Evolutionary conservation across 2,797 vertebrate genomes (phyloP).

Genomic region (Paramormyrops hopkinsi): DNA sequence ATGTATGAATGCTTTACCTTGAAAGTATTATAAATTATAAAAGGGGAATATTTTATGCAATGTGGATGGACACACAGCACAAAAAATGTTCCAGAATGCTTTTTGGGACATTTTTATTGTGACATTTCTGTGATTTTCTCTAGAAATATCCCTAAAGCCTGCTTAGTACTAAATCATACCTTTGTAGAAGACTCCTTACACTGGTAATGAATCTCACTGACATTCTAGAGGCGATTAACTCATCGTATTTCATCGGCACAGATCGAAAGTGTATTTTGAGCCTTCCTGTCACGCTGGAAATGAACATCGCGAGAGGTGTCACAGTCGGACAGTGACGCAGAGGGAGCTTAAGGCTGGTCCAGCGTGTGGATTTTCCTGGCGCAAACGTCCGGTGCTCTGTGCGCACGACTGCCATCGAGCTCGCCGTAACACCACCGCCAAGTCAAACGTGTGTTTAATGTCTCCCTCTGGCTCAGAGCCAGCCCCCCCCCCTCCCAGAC

Average conservation of each 20-base stretch:
- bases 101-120: not conserved
- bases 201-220: not conserved
- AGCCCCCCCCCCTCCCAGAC: not conserved
- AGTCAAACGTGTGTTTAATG: not conserved
- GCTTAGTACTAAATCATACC: not conserved
- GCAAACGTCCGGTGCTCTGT: not conserved
- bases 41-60: not conserved
- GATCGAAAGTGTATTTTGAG: not conserved
- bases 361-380: not conserved
- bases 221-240: not conserved
- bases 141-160: not conserved
- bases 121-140: not conserved
- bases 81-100: not conserved
- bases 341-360: not conserved
- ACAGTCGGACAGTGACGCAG: not conserved
- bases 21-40: not conserved
- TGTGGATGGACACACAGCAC: not conserved
- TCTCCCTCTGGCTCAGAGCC: not conserved
- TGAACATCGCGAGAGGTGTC: not conserved
- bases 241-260: not conserved
- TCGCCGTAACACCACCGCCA: not conserved
- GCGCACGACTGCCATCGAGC: not conserved
- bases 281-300: not conserved
- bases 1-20: not conserved
- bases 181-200: not conserved